Base-by-base conservation (phyloP, 1,140 invertebrate species). In the Bombus superbus region DNA sequence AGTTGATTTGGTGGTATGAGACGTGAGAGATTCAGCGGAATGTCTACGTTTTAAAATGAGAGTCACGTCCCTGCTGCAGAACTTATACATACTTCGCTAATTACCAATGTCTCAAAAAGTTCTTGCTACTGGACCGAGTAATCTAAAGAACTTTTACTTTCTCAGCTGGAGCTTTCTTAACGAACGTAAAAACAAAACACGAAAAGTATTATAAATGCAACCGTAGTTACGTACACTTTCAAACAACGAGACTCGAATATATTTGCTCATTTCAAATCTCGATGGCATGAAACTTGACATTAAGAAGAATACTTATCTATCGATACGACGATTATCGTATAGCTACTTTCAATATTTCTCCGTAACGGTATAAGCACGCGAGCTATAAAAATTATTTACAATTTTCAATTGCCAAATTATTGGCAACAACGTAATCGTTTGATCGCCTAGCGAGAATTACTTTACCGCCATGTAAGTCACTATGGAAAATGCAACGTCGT, bases 1-100 rank as follows among this genome's bases (percentile, higher is more conserved):
- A 81, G 74, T 57, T 59, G n/a, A 72, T 87, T 57, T n/a, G 66
- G 68, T 89, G 78, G 59, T 57, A 62, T 42, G 88, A 84, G 38
- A 73, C 42, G 81, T 69, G 62, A 77, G 25, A 42, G 11, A 64
- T 42, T 42, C 9, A 38, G 22, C n/a, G 44, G 28, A 42, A 74
- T 57, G 3, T 62, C 32, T n/a, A 71, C 44, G 47, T 47, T 35
- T 78, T 25, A 22, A 73, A 80, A 83, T n/a, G 44, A 59, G 28
- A 80, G 40, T 76, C 47, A 68, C 38, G 57, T 35, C 18, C 6
- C n/a, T 64, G n/a, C 74, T 53, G 59, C 35, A 72, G 53, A 75
- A 68, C 66, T 62, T 22, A 9, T 38, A 53, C 47, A 53, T 53
- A 53, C 18, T 22, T 53, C 18, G 18, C 18, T 18, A 53, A 15